Base-by-base conservation (phyloP, 2,888 invertebrate species). In the Venusia cambrica region DNA sequence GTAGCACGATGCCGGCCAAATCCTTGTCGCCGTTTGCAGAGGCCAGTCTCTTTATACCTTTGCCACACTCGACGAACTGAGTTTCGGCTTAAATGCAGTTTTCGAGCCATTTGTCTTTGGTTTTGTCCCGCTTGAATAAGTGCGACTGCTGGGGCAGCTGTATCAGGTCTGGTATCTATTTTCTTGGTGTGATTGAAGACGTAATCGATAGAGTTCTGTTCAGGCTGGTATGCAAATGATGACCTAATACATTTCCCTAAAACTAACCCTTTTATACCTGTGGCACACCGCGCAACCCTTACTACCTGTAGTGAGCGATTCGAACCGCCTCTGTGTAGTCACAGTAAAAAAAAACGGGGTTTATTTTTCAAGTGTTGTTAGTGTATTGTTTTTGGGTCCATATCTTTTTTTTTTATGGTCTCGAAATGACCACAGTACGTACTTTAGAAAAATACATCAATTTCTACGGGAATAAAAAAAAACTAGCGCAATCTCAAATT, bases 41-140 rank as follows among this genome's bases (percentile, higher is more conserved):
- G 9, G 1, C 32, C 25, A 25, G 25, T 25, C 9, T 15, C 11
- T 12, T 24, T 27, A 13, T 27, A 26, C n/a, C 31, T 14, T 18
- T 27, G 31, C 14, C 11, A 31, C 6, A 27, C 31, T 5, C 18
- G 21, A 18, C 17, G 30, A 26, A 37, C 26, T 4, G 30, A n/a
- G 17, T 9, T 25, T 25, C 24, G 7, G 5, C 14, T 26, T 4
- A 25, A 11, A 20, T 26, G 26, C 1, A 20, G 8, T 4, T 13
- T 18, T 5, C 12, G 28, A 13, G 19, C 28, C 19, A 29, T 19
- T 29, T 29, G 13, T 8, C 19, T 19, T 12, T 29, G 28, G 13
- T 9, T 25, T 2, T 9, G 25, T 3, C 25, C 25, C n/a, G 31
- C 3, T 22, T 22, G 4, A 17, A 30, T 21, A 7, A 30, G 21